Evolutionary conservation across 2,113 vertebrate genomes (phyloP).

Genomic region (Guaruba guarouba): DNA sequence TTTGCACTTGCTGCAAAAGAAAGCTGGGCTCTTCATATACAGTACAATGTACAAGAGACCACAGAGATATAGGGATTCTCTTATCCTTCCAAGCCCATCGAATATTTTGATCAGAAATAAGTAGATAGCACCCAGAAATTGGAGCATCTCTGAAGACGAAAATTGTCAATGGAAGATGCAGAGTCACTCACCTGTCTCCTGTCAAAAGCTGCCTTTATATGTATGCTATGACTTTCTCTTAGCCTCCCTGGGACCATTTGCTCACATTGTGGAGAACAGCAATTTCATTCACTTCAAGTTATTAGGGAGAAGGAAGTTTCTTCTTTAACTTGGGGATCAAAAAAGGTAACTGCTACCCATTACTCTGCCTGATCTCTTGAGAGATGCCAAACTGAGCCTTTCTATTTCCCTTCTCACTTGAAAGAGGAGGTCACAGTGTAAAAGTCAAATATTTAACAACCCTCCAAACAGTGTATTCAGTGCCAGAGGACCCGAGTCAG

Average conservation of each 20-base stretch:
- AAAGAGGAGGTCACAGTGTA: not conserved
- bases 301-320: not conserved
- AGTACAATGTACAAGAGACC: not conserved
- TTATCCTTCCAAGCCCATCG: not conserved
- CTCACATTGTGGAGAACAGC: not conserved
- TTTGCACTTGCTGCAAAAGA: not conserved
- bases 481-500: not conserved
- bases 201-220: not conserved
- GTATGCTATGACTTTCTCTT: not conserved
- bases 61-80: not conserved
- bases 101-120: not conserved
- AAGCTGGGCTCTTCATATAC: not conserved
- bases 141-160: not conserved
- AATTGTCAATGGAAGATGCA: not conserved
- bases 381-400: not conserved
- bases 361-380: not conserved
- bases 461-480: not conserved
- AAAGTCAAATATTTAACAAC: conserved; percentile 32
- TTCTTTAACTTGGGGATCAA: not conserved
- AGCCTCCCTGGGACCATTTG: not conserved
- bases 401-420: not conserved
- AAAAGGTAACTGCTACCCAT: not conserved
- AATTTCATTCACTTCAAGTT: not conserved
- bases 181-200: not conserved
- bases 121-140: not conserved